Percentiles rank a stretch among this genome's conserved stretches.
Evolutionary conservation across 2,888 invertebrate species (phyloP).

Genomic region (Suillia variegata): DNA sequence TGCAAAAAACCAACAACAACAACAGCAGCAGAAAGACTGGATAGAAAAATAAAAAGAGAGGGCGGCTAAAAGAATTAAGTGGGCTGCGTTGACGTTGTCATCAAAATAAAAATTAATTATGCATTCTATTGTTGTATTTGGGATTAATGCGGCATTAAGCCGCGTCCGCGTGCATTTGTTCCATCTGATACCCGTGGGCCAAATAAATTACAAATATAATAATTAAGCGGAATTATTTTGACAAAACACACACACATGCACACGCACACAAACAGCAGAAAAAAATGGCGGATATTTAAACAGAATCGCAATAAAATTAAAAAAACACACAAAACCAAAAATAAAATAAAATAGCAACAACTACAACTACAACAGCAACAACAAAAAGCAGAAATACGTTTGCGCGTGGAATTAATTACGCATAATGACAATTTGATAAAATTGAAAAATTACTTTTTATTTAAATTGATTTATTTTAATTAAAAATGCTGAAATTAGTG

Average conservation of each 20-base stretch:
- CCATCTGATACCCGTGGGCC: constrained; percentile 44
- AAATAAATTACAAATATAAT: constrained; percentile 56
- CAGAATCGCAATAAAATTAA: background rate
- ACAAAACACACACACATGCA: constrained; percentile 24
- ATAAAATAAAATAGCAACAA: too few relatives aligned
- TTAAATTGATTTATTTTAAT: constrained; percentile 57
- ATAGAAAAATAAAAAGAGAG: too few relatives aligned
- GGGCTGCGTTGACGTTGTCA: constrained; percentile 50
- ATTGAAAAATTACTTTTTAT: constrained; percentile 56
- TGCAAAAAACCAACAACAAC: too few relatives aligned
- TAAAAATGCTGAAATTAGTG: constrained; percentile 45
- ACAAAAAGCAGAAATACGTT: constrained; percentile 15
- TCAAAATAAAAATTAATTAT: constrained; percentile 59
- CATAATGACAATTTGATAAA: constrained; percentile 58
- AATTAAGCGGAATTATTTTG: constrained; percentile 53
- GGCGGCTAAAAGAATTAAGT: constrained; percentile 12
- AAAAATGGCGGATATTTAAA: too few relatives aligned
- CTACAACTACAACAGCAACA: constrained; percentile 5
- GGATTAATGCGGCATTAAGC: constrained; percentile 46
- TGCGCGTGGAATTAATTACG: constrained; percentile 56
- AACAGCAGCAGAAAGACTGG: too few relatives aligned
- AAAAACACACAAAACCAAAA: constrained; percentile 14
- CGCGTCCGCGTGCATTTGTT: too few relatives aligned
- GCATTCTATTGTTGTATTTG: constrained; percentile 49
- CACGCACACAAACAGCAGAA: too few relatives aligned